Evolutionary conservation across 2,888 invertebrate genomes (phyloP), one percentile per base, ranked within the genome.

Genomic region (Dryomyza anilis): DNA sequence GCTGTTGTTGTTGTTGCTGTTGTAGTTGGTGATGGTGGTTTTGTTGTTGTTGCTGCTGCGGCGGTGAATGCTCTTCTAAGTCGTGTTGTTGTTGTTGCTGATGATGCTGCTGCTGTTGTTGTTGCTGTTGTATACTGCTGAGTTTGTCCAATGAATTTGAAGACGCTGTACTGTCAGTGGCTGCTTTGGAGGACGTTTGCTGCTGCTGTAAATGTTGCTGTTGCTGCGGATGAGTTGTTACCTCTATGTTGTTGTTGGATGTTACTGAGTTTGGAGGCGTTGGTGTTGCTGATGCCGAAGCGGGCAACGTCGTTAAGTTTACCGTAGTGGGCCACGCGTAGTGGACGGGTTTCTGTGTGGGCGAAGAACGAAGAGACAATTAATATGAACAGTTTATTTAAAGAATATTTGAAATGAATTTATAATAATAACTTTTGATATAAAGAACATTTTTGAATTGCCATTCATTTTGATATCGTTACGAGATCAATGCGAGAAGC

Each of bases 281-380:
- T 63, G 68, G 69, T 67, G 55, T 71, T 62, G 46, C 61, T 63
- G 62, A 63, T 57, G 61, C 65, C 65, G 59, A 62, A 69, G 39
- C 66, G 67, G 58, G 71, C 69, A 64, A 66, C 70, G 68, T 64
- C 64, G 63, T 63, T 55, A 45, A 29, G 3, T 39, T 29, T 10
- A 43, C 66, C 48, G 65, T 57, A 85, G 86, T 59, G 10, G 86
- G 86, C 87, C 87, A 87, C 74, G 86, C 85, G 76, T 87, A 87
- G 79, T 86, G 87, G 77, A 86, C 86, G 66, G 87, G 86, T 85
- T 89, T 90, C 89, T 89, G 87, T 72, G 88, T 48, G 33, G n/a
- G 27, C 33, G 63, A 33, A 43, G 12, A 55, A 52, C 61, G 23
- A 25, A 27, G 45, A 23, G 39, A 39, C 56, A 30, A 36, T 57